Conservation (phyloP, 2,113 vertebrate genomes). For the Paramormyrops kingsleyae region DNA sequence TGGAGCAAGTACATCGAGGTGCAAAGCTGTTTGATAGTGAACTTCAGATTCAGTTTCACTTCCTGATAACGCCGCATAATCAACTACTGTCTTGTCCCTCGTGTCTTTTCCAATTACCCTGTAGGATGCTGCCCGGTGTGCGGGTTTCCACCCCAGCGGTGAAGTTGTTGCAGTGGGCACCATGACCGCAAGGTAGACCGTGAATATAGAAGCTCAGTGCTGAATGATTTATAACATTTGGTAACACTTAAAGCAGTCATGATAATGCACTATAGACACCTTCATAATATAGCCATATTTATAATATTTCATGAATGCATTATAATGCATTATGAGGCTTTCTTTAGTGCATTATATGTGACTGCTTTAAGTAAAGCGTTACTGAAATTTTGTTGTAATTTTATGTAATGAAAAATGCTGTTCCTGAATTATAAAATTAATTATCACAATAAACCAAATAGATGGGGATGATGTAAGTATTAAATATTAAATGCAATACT, state of each 20-base stretch:
- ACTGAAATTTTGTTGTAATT: neutral
- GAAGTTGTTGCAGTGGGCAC: conserved; percentile 77
- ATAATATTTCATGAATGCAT: too few relatives aligned
- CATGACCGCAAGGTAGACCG: conserved; percentile 71
- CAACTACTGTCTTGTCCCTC: neutral
- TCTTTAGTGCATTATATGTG: too few relatives aligned
- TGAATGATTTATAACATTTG: neutral
- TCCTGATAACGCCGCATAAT: neutral
- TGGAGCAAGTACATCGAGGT: conserved; percentile 82
- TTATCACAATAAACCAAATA: neutral
- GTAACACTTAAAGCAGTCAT: neutral
- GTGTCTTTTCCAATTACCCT: neutral
- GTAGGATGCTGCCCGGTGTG: conserved; percentile 73
- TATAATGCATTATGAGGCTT: too few relatives aligned
- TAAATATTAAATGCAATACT: neutral
- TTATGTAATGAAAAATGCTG: too few relatives aligned
- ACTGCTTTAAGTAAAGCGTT: neutral
- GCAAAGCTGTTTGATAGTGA: neutral
- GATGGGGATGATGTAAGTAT: neutral
- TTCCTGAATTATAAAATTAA: too few relatives aligned
- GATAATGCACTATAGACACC: neutral
- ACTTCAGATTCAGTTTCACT: neutral
- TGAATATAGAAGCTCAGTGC: neutral
- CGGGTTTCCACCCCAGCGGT: conserved; percentile 77
- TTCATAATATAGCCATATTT: neutral